Base-by-base conservation (phyloP, 2,797 vertebrate genomes). In the Acanthurus tractus region DNA sequence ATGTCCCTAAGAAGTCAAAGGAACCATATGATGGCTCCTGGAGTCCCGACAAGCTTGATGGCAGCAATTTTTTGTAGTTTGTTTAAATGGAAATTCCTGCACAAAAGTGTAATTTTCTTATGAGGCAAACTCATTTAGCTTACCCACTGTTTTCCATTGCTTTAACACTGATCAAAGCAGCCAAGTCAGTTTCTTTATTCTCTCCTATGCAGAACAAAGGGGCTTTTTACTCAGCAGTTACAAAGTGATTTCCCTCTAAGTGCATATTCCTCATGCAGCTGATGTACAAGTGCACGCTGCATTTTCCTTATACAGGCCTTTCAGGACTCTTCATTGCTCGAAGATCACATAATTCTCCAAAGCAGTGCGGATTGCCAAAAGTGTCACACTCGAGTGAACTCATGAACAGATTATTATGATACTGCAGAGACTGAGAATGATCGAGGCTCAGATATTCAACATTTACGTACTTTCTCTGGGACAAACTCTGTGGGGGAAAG, bases 91-190 rank as follows among this genome's bases (percentile, higher is more conserved):
- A 2, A 78, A 70, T 50, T 52, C 44, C 42, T 61, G 44, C 40
- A n/a, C 22, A 42, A 75, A 65, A 63, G 23, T 66, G 52, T 29
- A 36, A 52, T 75, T 77, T 72, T 55, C 50, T 14, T 38, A 14
- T 70, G 61, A 74, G 80, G 44, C 34, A 73, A 78, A 66, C 53
- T 75, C 40, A 10, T 40, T 56, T 5, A 53, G 49, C 72, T 79
- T 77, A 70, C 81, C 57, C 76, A 5, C 20, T 8, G 6, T 40
- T 78, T 70, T 38, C 17, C 17, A 17, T 55, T 14, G 14, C 3
- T 55, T 70, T 53, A 50, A 22, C 36, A n/a, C 46, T 55, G 53
- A 73, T 70, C 36, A 82, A 73, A 84, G 52, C 67, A 53, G 25
- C 55, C 73, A 71, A 75, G 72, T 64, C 38, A 82, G 25, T 2